These are phyloP conservation scores for Pseudochirops corinnae DNA, from an alignment of 2,797 vertebrate genomes.

Conservation along the genomic window DNA sequence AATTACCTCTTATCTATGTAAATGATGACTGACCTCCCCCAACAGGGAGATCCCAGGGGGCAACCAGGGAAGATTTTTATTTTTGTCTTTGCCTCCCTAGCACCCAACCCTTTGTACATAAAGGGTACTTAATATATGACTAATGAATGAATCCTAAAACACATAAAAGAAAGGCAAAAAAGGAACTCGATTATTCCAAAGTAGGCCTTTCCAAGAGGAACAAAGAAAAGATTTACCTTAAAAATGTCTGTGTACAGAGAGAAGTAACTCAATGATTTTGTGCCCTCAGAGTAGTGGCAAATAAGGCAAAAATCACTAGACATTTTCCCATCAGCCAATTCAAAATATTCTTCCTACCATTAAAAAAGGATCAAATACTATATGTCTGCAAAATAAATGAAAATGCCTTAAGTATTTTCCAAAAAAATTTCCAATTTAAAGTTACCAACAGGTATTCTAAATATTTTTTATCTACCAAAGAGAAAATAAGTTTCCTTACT, in stretches of 20 bases:
- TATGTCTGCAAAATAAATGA: slow-evolving; percentile 45
- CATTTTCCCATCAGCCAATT: neutral
- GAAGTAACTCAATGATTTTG: neutral
- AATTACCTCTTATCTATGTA: neutral
- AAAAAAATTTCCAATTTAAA: slow-evolving; percentile 34
- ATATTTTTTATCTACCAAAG: slow-evolving; percentile 59
- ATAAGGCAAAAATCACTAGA: neutral
- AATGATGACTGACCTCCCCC: neutral
- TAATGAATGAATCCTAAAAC: neutral
- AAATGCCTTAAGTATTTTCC: slow-evolving; percentile 40
- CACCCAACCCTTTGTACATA: neutral
- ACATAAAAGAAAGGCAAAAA: neutral
- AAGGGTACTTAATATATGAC: neutral
- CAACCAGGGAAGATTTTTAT: neutral
- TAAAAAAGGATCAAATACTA: slow-evolving; percentile 34
- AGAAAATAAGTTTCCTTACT: slow-evolving; percentile 86
- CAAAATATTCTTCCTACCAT: slow-evolving; percentile 34
- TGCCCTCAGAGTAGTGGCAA: neutral
- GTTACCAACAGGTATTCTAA: slow-evolving; percentile 32
- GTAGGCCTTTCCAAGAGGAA: neutral
- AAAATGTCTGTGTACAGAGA: neutral
- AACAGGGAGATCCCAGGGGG: no score
- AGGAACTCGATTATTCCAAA: neutral
- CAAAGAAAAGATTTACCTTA: neutral
- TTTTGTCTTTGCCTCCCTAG: neutral